A percentile compares a stretch with the other conserved stretches of the same genome.
Conservation (phyloP, 2,888 invertebrate species). For the Orchesellides sinensis region DNA sequence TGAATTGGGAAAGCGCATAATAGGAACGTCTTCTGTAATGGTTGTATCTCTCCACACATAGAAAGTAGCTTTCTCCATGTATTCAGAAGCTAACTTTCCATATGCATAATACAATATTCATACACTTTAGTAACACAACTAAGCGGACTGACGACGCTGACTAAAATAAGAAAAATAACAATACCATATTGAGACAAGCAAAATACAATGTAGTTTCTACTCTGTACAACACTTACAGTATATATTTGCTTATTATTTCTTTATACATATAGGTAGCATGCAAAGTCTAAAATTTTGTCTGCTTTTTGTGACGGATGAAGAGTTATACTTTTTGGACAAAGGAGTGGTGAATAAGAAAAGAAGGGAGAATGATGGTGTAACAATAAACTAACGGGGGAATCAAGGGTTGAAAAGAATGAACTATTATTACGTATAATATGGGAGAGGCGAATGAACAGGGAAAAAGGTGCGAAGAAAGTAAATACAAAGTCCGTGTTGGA, state of each 20-base stretch:
- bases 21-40: too few species aligned
- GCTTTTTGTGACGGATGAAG: constrained; percentile 49
- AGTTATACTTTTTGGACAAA: constrained; percentile 40
- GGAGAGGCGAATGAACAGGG: constrained; percentile 19
- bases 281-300: too few species aligned
- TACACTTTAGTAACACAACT: constrained; percentile 21
- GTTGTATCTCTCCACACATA: too few species aligned
- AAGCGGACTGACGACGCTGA: too few species aligned
- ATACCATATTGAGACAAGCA: constrained; percentile 2
- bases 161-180: too few species aligned
- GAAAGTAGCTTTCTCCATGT: constrained; percentile 53
- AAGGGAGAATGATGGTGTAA: constrained; percentile 24
- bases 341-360: constrained; percentile 16
- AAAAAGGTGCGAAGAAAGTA: constrained; percentile 21
- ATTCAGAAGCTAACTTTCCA: constrained; percentile 31
- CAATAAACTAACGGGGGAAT: constrained; percentile 41
- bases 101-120: too few species aligned
- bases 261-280: too few species aligned
- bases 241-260: too few species aligned
- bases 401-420: constrained; percentile 17
- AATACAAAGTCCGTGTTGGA: constrained; percentile 35
- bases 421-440: neutral
- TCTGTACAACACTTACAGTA: too few species aligned
- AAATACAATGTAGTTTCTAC: neutral
- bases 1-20: too few species aligned